These are phyloP conservation scores for Globodera ellingtonae DNA, from an alignment of 1,140 invertebrate species.

Conservation along the genomic window DNA sequence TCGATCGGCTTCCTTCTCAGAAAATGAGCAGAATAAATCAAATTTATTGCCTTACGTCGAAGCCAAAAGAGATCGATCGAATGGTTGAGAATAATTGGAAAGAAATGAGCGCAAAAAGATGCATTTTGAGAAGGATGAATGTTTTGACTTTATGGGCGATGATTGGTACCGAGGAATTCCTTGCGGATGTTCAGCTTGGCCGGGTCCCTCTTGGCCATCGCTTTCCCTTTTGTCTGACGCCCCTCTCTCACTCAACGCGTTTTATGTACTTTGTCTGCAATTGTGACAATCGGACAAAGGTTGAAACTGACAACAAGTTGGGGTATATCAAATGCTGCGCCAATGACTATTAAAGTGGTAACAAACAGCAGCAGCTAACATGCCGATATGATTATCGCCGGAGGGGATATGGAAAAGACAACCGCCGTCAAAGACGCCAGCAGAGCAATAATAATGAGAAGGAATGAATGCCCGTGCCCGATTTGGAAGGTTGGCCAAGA, in stretches of 20 bases:
- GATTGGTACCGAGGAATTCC: constrained; percentile 30
- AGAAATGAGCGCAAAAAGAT: neutral
- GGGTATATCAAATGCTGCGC: no score
- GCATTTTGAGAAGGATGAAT: constrained; percentile 2
- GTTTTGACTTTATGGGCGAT: neutral
- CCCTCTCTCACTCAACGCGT: neutral
- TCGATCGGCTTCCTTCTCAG: no score
- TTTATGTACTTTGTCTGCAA: neutral
- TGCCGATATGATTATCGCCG: no score
- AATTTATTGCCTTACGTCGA: constrained; percentile 17
- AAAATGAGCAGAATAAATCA: no score
- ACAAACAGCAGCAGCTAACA: no score
- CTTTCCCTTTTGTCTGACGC: neutral
- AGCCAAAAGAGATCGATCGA: neutral
- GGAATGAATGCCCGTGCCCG: neutral
- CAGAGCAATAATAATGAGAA: neutral
- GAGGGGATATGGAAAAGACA: neutral
- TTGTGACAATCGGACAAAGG: no score
- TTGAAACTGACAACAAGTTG: no score
- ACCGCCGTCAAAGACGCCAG: neutral
- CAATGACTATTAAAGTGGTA: no score
- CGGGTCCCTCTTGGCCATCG: constrained; percentile 28
- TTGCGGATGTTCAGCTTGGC: constrained; percentile 33
- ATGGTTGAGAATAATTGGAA: neutral
- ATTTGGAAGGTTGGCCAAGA: neutral